Percentiles rank a stretch among this genome's conserved stretches.
These are phyloP conservation scores for Alosa alosa DNA, from an alignment of 2,113 vertebrate genomes.

Conservation along the genomic window DNA sequence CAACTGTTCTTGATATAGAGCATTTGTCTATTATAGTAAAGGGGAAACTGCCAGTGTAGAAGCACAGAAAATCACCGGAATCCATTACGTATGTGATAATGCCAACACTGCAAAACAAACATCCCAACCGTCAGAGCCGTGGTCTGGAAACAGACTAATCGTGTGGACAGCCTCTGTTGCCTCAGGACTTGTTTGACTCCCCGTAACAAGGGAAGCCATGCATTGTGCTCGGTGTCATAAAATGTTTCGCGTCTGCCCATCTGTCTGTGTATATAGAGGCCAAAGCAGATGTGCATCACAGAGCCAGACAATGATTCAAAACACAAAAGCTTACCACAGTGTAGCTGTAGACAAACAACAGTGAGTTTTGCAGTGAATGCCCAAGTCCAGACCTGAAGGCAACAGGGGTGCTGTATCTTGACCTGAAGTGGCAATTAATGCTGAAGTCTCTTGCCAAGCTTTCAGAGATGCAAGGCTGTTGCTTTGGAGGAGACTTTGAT, in stretches of 20 bases:
- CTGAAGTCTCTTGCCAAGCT: not conserved
- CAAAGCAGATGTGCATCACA: not conserved
- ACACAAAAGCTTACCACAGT: not conserved
- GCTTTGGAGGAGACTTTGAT: not conserved
- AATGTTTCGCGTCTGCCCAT: not conserved
- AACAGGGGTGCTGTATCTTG: not conserved
- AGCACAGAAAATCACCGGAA: not conserved
- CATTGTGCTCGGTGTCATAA: not conserved
- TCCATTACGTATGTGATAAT: not conserved
- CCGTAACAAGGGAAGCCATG: not conserved
- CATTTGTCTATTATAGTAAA: not conserved
- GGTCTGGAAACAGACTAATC: not conserved
- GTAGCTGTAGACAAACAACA: not conserved
- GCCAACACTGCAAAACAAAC: not conserved
- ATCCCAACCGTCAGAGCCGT: not conserved
- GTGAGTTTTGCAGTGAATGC: not conserved
- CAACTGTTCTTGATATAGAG: not conserved
- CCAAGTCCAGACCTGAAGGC: not conserved
- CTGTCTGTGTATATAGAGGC: not conserved
- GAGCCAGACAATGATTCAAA: not conserved
- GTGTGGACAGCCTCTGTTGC: not conserved
- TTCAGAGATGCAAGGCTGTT: not conserved
- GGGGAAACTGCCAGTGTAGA: not conserved
- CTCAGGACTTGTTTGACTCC: not conserved
- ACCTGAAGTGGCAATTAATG: not conserved